Evolutionary conservation across 2,888 invertebrate genomes (phyloP).

Genomic region (Meteorus colon): DNA sequence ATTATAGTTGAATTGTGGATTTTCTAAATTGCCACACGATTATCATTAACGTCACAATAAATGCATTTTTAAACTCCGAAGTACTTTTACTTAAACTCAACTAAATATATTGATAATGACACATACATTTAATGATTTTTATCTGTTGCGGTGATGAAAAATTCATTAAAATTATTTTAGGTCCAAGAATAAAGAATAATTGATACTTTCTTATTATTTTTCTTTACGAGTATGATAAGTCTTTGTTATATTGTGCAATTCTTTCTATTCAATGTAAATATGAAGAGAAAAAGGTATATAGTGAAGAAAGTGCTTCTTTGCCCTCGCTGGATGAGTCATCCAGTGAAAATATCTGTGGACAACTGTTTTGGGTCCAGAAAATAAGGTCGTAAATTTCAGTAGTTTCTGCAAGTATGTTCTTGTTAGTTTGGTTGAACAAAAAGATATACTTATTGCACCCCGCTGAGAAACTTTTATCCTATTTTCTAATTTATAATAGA

Average conservation of each 20-base stretch:
- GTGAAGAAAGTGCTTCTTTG: conserved; percentile 10
- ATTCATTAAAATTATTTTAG: neutral
- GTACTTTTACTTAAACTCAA: neutral
- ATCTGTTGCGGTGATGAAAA: neutral
- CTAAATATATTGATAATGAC: conserved; percentile 26
- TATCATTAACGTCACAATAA: conserved; percentile 24
- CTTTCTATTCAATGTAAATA: conserved; percentile 24
- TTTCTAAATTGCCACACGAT: conserved; percentile 24
- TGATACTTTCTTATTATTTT: neutral
- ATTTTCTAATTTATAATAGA: neutral
- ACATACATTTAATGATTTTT: neutral
- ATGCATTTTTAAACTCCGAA: conserved; percentile 16
- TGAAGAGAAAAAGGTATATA: neutral
- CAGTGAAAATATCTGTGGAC: neutral
- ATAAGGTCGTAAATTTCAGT: conserved; percentile 55
- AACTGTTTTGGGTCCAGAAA: conserved; percentile 46
- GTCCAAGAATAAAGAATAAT: neutral
- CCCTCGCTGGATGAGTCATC: conserved; percentile 23
- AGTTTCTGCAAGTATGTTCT: neutral
- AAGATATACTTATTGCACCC: neutral
- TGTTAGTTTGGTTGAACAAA: neutral
- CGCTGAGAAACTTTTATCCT: neutral
- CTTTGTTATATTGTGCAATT: neutral
- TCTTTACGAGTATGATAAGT: neutral
- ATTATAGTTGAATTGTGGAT: conserved; percentile 32